Percentiles rank a stretch among this genome's conserved stretches.
These are phyloP conservation scores for Castor canadensis DNA, from an alignment of 2,113 vertebrate species.

Conservation along the genomic window DNA sequence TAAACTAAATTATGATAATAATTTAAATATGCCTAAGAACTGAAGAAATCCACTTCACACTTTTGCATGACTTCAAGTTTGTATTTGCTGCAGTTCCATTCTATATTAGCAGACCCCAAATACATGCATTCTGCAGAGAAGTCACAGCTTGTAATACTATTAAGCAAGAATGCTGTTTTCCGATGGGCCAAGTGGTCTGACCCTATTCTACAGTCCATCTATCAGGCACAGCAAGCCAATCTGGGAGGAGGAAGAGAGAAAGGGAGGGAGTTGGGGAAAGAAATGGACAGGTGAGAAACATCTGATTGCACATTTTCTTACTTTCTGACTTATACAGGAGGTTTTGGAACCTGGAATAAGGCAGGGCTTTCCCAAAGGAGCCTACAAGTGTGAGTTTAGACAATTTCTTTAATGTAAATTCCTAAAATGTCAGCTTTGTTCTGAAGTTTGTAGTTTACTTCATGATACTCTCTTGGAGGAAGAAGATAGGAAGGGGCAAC, in stretches of 20 bases:
- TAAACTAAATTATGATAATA: constrained; percentile 81
- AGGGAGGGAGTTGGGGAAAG: constrained; percentile 16
- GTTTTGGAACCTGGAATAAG: constrained; percentile 76
- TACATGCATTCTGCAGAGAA: constrained; percentile 87
- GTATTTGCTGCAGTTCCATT: constrained; percentile 78
- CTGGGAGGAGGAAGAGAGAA: neutral
- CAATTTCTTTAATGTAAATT: constrained; percentile 35
- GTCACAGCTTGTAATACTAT: constrained; percentile 88
- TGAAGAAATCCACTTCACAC: constrained; percentile 82
- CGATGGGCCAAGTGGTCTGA: constrained; percentile 77
- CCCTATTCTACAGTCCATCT: constrained; percentile 80
- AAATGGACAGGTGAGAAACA: constrained; percentile 60
- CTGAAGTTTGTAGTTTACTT: constrained; percentile 77
- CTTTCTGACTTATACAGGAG: constrained; percentile 77
- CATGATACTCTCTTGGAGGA: constrained; percentile 81
- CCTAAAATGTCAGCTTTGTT: constrained; percentile 82
- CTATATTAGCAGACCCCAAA: constrained; percentile 80
- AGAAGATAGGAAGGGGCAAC: constrained; percentile 76
- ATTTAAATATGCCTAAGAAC: constrained; percentile 84
- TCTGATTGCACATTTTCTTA: constrained; percentile 81
- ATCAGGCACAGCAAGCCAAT: constrained; percentile 75
- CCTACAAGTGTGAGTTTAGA: constrained; percentile 70
- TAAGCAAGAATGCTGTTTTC: constrained; percentile 80
- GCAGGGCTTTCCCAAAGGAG: constrained; percentile 76
- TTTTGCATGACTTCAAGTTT: constrained; percentile 83